phyloP scores from a whole-genome alignment of 2,888 invertebrate species.

The Thecocarcelia acutangulata region DNA sequence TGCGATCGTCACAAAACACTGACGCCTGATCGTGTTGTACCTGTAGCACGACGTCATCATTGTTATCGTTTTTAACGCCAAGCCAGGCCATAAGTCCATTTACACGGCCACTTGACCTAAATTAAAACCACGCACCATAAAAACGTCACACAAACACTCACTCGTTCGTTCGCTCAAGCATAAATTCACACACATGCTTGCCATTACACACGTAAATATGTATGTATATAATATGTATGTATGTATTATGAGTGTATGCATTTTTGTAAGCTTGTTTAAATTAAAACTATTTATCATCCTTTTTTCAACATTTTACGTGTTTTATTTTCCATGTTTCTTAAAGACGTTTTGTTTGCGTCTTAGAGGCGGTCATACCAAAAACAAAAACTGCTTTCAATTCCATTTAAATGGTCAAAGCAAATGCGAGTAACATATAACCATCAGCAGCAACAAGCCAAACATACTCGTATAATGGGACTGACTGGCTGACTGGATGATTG shows the following conservation, averaged over 20 bases:
- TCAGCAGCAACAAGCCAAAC: conserved; percentile 1
- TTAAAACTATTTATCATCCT: conserved; percentile 49
- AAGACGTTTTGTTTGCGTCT: conserved; percentile 5
- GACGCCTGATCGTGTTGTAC: conserved; percentile 28
- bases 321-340: background rate
- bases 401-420: conserved; percentile 21
- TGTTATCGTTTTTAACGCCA: conserved; percentile 42
- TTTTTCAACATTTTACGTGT: background rate
- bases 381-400: conserved; percentile 25
- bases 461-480: conserved; percentile 48
- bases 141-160: background rate
- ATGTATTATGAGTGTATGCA: too few relatives aligned
- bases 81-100: conserved; percentile 1
- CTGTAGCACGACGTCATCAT: conserved; percentile 37
- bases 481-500: conserved; percentile 8
- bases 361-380: conserved; percentile 50
- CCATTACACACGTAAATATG: background rate
- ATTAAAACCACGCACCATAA: conserved; percentile 49
- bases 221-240: background rate
- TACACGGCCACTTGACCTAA: conserved; percentile 58
- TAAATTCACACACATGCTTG: conserved; percentile 3
- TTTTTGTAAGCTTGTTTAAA: too few relatives aligned
- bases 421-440: background rate
- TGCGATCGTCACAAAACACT: conserved; percentile 44
- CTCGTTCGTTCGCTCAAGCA: too few relatives aligned